Conservation (phyloP, 2,113 vertebrate species). For the Poecilia latipinna region DNA sequence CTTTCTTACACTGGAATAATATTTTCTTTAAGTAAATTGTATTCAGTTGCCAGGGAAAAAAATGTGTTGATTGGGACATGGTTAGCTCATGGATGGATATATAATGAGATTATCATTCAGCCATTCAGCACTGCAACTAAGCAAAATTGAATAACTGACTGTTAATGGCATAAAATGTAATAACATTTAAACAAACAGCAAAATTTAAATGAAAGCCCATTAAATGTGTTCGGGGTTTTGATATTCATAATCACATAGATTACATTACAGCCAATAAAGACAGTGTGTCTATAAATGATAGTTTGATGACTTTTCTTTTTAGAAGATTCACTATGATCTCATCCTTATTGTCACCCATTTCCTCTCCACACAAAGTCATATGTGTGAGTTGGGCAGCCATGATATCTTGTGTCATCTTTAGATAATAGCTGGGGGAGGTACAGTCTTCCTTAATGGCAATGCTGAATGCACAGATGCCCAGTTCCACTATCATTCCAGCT, state of each 20-base stretch:
- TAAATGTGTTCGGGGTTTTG: neutral
- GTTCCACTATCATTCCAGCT: slow-evolving; percentile 66
- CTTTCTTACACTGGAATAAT: neutral
- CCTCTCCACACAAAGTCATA: slow-evolving; percentile 40
- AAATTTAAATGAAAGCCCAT: neutral
- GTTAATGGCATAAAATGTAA: too few species aligned
- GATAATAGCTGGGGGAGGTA: slow-evolving; percentile 54
- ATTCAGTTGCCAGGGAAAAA: neutral
- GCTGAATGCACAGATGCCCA: slow-evolving; percentile 66
- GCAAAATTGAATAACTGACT: too few species aligned
- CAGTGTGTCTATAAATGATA: slow-evolving; percentile 2
- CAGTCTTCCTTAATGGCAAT: slow-evolving; percentile 52
- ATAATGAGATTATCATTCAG: too few species aligned
- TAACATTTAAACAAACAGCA: neutral
- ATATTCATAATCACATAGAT: slow-evolving; percentile 11
- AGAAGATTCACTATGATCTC: slow-evolving; percentile 19
- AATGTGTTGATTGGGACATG: too few species aligned
- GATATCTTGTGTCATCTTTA: slow-evolving; percentile 66
- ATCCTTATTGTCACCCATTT: slow-evolving; percentile 33
- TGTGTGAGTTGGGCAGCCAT: slow-evolving; percentile 35
- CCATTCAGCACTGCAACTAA: too few species aligned
- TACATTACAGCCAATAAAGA: slow-evolving; percentile 22
- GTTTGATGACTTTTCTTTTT: slow-evolving; percentile 13
- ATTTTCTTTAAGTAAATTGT: neutral
- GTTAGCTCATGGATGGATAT: too few species aligned